These are phyloP conservation scores for Geothlypis trichas DNA, from an alignment of 2,113 vertebrate genomes.

Conservation along the genomic window DNA sequence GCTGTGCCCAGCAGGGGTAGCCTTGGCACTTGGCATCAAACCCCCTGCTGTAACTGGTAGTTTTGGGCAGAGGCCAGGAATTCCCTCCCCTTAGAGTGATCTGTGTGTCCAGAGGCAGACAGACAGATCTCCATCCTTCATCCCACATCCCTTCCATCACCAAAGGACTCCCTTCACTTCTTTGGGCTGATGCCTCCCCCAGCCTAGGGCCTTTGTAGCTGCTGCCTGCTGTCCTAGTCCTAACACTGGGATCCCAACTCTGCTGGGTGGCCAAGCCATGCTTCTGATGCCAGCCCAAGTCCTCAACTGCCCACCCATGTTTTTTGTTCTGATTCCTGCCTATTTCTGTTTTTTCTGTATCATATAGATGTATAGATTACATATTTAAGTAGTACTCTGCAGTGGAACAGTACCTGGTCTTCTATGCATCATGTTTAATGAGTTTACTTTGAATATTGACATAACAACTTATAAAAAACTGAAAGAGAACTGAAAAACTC, in stretches of 20 bases:
- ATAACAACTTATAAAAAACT: not conserved
- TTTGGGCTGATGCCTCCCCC: not conserved
- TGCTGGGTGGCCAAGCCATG: not conserved
- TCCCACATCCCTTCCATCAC: not conserved
- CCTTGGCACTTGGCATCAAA: not conserved
- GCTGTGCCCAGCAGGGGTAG: not conserved
- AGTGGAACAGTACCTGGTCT: not conserved
- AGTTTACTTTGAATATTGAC: constrained; percentile 4
- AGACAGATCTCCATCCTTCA: not conserved
- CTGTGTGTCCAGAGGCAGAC: not conserved
- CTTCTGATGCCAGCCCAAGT: not conserved
- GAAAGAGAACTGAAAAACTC: accelerated
- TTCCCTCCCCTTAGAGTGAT: not conserved
- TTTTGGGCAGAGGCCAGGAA: not conserved
- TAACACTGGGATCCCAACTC: not conserved
- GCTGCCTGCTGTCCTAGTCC: not conserved
- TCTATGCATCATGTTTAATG: not conserved
- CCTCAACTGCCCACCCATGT: not conserved
- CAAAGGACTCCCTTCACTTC: not conserved
- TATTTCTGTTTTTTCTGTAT: not conserved
- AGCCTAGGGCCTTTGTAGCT: not conserved
- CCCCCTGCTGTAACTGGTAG: accelerated
- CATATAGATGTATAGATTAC: not conserved
- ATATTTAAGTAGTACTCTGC: not conserved
- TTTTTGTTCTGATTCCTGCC: not conserved